Conservation (phyloP, 1,140 invertebrate species). For the Laupala kohalensis region DNA sequence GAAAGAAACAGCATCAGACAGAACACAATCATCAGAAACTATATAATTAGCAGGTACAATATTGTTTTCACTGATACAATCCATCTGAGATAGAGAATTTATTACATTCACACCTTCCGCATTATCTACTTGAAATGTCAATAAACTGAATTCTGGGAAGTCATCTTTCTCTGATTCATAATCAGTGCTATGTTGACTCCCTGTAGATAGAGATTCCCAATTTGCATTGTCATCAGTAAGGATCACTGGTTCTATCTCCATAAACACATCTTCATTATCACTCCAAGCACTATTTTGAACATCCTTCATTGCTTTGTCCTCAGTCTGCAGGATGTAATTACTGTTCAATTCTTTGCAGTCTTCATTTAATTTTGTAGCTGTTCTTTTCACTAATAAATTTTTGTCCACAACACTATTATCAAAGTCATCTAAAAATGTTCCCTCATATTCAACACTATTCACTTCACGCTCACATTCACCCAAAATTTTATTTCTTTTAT, state of each 20-base stretch:
- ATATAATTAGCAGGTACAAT: not conserved
- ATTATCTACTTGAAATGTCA: conserved; percentile 10
- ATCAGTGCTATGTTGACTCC: not conserved
- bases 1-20: not conserved
- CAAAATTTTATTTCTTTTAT: not conserved
- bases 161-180: conserved; percentile 10
- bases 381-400: conserved; percentile 4
- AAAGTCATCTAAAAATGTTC: conserved; percentile 8
- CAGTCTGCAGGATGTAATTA: not conserved
- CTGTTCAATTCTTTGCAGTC: not conserved
- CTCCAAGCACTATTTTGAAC: not conserved
- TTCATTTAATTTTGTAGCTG: not conserved
- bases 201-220: conserved; percentile 8
- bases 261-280: not conserved
- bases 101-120: not conserved
- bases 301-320: not conserved
- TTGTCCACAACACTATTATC: conserved; percentile 6
- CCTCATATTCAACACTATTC: not conserved
- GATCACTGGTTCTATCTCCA: not conserved
- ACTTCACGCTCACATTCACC: not conserved
- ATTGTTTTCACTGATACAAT: conserved; percentile 2
- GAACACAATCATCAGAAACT: not conserved
- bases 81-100: conserved; percentile 1
- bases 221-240: not conserved
- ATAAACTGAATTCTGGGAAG: conserved; percentile 12